Evolutionary conservation across 37 sponge, comb jelly and placozoan species (phyloP).

Genomic region (Hormiphora californensis): DNA sequence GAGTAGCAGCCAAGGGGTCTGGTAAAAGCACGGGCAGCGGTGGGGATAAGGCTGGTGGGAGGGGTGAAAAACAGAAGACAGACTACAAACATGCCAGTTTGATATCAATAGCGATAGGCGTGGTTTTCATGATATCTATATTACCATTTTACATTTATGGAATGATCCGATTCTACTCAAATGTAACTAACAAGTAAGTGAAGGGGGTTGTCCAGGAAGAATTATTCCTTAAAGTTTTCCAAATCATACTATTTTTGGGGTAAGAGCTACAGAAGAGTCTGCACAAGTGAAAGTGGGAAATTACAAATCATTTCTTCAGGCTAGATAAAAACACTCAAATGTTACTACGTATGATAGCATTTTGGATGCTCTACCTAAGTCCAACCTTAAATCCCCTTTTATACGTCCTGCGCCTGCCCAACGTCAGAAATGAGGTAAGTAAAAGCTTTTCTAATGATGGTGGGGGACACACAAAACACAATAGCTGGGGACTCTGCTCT

Average conservation of each 20-base stretch:
- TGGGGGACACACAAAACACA: too few relatives aligned
- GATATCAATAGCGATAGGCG: neutral
- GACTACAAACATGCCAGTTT: neutral
- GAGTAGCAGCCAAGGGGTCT: too few relatives aligned
- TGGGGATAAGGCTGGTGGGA: neutral
- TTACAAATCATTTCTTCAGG: neutral
- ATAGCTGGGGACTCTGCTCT: too few relatives aligned
- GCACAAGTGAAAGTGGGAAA: too few relatives aligned
- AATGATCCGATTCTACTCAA: neutral
- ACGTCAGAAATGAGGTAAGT: constrained; percentile 2
- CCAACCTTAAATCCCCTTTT: neutral
- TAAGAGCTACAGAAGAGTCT: too few relatives aligned
- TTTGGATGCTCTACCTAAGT: constrained; percentile 11
- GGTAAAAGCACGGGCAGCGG: too few relatives aligned
- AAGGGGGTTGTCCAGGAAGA: neutral
- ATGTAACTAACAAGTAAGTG: neutral
- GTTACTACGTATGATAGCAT: neutral
- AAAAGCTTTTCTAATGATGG: too few relatives aligned
- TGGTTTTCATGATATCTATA: neutral
- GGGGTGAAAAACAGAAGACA: too few relatives aligned
- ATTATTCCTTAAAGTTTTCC: neutral
- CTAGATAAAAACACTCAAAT: neutral
- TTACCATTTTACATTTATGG: neutral
- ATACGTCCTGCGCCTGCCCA: neutral
- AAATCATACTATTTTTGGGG: too few relatives aligned